These are phyloP conservation scores for Sialia sialis DNA, from an alignment of 2,113 vertebrate species.

Conservation along the genomic window DNA sequence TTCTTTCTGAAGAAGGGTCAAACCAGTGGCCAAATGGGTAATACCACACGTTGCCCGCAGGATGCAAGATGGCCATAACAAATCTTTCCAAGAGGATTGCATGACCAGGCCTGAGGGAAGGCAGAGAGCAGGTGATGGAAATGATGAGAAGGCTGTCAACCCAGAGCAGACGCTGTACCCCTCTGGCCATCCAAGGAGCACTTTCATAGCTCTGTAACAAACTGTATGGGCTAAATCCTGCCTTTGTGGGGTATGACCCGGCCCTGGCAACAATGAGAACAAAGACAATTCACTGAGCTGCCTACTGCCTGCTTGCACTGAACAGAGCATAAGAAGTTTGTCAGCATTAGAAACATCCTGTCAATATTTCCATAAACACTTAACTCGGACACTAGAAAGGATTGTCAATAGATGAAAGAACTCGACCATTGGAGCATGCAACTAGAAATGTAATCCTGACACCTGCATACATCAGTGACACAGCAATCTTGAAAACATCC, in stretches of 20 bases:
- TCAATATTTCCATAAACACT: neutral
- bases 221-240: neutral
- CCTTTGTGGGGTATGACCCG: neutral
- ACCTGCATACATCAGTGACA: neutral
- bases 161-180: neutral
- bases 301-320: neutral
- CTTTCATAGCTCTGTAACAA: neutral
- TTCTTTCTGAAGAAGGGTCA: neutral
- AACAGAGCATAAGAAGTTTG: neutral
- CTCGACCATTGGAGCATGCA: neutral
- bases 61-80: neutral
- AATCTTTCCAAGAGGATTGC: neutral
- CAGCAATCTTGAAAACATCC: neutral
- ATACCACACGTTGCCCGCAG: neutral
- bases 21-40: neutral
- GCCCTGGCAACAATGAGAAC: neutral
- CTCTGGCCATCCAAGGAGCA: neutral
- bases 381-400: neutral
- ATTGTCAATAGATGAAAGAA: neutral
- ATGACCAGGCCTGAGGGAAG: neutral
- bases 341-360: neutral
- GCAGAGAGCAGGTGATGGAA: neutral
- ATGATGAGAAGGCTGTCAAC: neutral
- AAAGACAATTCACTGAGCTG: neutral
- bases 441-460: neutral